Conservation (phyloP, 2,888 invertebrate species). For the Leptarthrus brevirostris region DNA sequence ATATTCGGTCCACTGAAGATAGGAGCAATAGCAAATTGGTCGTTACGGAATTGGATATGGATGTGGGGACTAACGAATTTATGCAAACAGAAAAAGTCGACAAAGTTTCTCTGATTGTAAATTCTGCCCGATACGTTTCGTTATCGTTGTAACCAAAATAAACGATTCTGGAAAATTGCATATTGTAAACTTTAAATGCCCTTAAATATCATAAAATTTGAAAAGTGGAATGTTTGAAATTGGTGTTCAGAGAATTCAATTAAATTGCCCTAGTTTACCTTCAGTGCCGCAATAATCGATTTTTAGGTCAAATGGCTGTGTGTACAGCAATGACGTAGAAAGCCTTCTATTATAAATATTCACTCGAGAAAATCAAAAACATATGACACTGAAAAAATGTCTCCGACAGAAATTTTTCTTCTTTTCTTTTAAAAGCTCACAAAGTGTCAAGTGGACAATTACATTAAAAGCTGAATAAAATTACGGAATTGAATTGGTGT, state of each 20-base stretch:
- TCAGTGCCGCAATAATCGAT: no score
- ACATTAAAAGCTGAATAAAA: neutral
- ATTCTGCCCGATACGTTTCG: neutral
- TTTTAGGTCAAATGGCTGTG: no score
- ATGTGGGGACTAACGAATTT: neutral
- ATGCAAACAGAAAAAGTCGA: neutral
- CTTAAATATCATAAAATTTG: no score
- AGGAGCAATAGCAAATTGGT: neutral
- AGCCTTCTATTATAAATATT: no score
- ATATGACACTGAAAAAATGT: no score
- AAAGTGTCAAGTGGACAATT: neutral
- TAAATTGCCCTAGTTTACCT: no score
- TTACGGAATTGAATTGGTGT: slow-evolving; percentile 14
- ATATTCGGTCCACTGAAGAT: neutral
- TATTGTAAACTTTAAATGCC: neutral
- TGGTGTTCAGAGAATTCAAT: no score
- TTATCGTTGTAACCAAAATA: neutral
- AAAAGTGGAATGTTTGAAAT: no score
- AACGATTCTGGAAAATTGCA: neutral
- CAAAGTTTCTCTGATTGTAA: neutral
- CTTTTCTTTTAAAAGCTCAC: neutral
- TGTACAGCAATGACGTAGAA: no score
- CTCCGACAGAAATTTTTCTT: neutral
- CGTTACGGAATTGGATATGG: neutral
- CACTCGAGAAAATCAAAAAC: no score